Percentiles rank a stretch among this genome's conserved stretches.
These are phyloP conservation scores for Avahi laniger DNA, from an alignment of 2,797 vertebrate species.

Conservation along the genomic window DNA sequence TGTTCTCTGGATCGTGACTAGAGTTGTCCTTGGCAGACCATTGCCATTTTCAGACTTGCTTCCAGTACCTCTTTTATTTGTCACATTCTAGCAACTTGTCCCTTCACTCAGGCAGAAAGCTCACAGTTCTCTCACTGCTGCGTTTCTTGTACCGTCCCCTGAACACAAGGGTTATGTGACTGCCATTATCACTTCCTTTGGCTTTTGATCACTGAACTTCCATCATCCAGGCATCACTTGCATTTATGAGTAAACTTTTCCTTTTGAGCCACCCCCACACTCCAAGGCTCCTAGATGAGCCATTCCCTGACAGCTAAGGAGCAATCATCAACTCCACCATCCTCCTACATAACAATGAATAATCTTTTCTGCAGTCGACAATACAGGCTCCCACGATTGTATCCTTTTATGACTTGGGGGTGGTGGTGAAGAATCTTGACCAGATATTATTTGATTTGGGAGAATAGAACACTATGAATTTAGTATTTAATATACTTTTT, in stretches of 20 bases:
- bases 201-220: constrained; percentile 37
- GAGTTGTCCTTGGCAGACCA: background rate
- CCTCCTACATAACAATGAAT: constrained; percentile 66
- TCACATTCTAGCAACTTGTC: background rate
- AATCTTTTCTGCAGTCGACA: constrained; percentile 53
- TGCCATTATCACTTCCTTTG: background rate
- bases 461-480: background rate
- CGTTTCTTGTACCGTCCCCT: background rate
- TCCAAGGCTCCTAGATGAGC: constrained; percentile 51
- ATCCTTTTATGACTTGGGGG: constrained; percentile 52
- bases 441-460: constrained; percentile 23
- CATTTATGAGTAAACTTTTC: constrained; percentile 68
- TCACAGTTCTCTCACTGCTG: background rate
- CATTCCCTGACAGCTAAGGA: constrained; percentile 64
- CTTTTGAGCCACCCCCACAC: constrained; percentile 40
- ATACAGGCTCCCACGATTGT: background rate
- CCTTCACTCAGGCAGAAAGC: background rate
- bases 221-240: constrained; percentile 13
- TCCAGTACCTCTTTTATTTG: background rate
- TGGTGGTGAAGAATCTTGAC: background rate
- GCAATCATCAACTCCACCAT: constrained; percentile 50
- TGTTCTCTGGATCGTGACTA: background rate
- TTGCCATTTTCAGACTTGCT: background rate
- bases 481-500: background rate
- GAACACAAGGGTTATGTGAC: background rate